Conservation (phyloP, 2,113 vertebrate genomes). For the Psilopogon haemacephalus region DNA sequence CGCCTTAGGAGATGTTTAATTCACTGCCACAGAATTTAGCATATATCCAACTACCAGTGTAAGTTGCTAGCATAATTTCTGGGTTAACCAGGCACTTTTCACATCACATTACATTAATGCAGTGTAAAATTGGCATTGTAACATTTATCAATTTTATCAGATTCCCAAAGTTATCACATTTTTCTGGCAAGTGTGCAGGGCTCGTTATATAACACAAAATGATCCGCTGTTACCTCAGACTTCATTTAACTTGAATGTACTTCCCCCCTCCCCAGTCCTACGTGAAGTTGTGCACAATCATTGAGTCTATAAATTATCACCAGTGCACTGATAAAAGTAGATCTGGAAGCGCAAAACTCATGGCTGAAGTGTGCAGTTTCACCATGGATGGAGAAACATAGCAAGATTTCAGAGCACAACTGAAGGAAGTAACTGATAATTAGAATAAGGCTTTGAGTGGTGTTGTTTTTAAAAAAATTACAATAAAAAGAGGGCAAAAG, state of each 20-base stretch:
- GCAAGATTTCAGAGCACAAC: not conserved
- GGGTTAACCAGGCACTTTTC: slow-evolving; percentile 18
- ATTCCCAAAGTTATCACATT: not conserved
- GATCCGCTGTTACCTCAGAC: not conserved
- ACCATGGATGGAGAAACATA: not conserved
- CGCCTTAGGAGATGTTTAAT: slow-evolving; percentile 48
- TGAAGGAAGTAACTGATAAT: not conserved
- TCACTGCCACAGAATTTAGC: slow-evolving; percentile 36
- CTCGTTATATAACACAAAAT: not conserved
- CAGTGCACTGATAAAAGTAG: not conserved
- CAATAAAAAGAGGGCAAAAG: not conserved
- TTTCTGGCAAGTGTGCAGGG: not conserved
- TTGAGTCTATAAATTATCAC: not conserved
- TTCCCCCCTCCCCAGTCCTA: not conserved
- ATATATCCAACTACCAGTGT: not conserved
- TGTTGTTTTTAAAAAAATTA: not conserved
- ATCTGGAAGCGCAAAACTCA: not conserved
- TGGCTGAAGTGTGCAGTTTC: not conserved
- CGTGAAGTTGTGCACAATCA: not conserved
- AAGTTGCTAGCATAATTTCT: slow-evolving; percentile 17
- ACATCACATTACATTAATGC: not conserved
- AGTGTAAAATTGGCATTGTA: not conserved
- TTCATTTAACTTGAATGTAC: not conserved
- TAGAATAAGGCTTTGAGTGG: not conserved
- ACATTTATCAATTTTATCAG: slow-evolving; percentile 19